Evolutionary conservation across 2,888 invertebrate genomes (phyloP).

Genomic region (Athrips mouffetella): DNA sequence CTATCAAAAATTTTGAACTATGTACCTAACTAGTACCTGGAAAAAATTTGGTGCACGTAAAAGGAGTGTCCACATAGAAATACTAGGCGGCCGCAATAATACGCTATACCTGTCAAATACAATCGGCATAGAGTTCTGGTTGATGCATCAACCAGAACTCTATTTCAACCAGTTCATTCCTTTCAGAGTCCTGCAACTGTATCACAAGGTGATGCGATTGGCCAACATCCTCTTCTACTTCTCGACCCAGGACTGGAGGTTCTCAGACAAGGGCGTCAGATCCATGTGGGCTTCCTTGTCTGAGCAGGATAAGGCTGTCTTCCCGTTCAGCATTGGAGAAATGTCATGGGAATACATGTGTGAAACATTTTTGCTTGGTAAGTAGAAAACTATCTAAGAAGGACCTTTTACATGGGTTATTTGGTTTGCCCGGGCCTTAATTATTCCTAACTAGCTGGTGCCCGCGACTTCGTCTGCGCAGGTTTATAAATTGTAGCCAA

Average conservation of each 20-base stretch:
- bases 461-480: too few relatives aligned
- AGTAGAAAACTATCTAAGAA: too few relatives aligned
- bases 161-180: neutral
- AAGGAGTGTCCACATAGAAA: too few relatives aligned
- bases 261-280: slow-evolving; percentile 80
- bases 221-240: slow-evolving; percentile 88
- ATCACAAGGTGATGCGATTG: slow-evolving; percentile 85
- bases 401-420: neutral
- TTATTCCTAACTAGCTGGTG: neutral
- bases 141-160: neutral
- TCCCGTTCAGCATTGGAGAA: slow-evolving; percentile 84
- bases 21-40: too few relatives aligned
- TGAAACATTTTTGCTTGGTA: slow-evolving; percentile 63
- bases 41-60: too few relatives aligned
- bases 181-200: slow-evolving; percentile 84
- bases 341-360: slow-evolving; percentile 83
- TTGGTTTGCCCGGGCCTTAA: neutral
- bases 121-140: too few relatives aligned
- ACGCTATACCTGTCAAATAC: too few relatives aligned
- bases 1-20: too few relatives aligned
- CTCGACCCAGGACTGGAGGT: slow-evolving; percentile 86
- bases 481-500: too few relatives aligned
- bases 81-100: too few relatives aligned
- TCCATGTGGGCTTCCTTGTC: slow-evolving; percentile 78
- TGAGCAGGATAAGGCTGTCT: slow-evolving; percentile 78